Base-by-base conservation (phyloP, 2,797 vertebrate species). In the Botia kubotai region DNA sequence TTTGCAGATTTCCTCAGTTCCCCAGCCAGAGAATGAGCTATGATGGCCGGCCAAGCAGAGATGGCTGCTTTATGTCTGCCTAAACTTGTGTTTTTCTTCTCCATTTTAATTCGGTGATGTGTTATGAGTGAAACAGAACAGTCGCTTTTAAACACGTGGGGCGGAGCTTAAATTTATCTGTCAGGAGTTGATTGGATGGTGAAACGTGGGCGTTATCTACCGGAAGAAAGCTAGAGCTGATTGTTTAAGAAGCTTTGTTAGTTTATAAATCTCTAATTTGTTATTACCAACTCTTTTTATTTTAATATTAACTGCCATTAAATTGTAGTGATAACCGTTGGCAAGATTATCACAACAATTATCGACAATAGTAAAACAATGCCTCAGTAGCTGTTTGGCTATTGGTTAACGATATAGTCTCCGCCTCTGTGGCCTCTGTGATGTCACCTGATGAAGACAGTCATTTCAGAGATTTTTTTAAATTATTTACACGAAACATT, bases 1-100 rank as follows among this genome's bases (percentile, higher is more conserved):
- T 55, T 76, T 76, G 23, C 13, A 23, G 48, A 53, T 67, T 43
- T 67, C n/a, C 29, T 76, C 46, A 17, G 50, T 76, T n/a, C 29
- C 12, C 26, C 4, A 57, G 75, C 75, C 75, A 76, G 50, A 55
- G 62, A 76, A 67, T 55, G 4, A 66, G n/a, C 60, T 53, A 33
- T 53, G 60, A 76, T 53, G 62, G 39, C 4, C 62, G 39, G 74
- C 62, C 26, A 76, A 76, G 55, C 63, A 33, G 72, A 55, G 14
- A 76, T 16, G 72, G 21, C 57, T 23, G 57, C 10, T 23, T 23
- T 12, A 23, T 21, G 72, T 58, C 57, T 23, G 57, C 10, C 3
- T 23, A 23, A 58, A 23, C 57, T 23, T 58, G 55, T 58, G 55
- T 8, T 19, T 55, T 11, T 58, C 55, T 58, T 1, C 55, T 21